A percentile compares a stretch with the other conserved stretches of the same genome.
These are phyloP conservation scores for Heloderma charlesbogerti DNA, from an alignment of 2,113 vertebrate genomes.

Conservation along the genomic window DNA sequence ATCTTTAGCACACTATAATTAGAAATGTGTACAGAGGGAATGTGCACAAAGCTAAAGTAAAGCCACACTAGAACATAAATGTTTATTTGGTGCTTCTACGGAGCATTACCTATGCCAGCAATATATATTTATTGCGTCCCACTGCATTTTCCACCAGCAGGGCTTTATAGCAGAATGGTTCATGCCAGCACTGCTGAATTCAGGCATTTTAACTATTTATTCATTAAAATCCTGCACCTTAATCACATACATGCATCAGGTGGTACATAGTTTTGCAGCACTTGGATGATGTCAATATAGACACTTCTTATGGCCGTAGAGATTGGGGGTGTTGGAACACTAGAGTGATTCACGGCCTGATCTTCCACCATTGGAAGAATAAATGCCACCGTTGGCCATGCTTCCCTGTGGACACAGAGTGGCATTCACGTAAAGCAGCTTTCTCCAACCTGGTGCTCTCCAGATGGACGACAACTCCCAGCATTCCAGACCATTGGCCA, in stretches of 20 bases:
- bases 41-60: conserved; percentile 14
- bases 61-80: conserved; percentile 3
- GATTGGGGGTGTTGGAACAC: not conserved
- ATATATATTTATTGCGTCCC: not conserved
- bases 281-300: not conserved
- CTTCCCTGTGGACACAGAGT: not conserved
- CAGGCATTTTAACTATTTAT: not conserved
- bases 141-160: not conserved
- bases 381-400: not conserved
- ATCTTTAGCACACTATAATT: conserved; percentile 30
- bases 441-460: too few relatives aligned
- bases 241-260: not conserved
- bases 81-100: not conserved
- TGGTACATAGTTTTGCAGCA: not conserved
- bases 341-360: not conserved
- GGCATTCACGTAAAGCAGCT: too few relatives aligned
- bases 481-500: too few relatives aligned
- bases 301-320: not conserved
- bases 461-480: too few relatives aligned
- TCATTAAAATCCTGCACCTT: not conserved
- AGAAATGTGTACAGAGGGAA: conserved; percentile 7
- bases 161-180: not conserved
- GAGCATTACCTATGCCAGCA: not conserved
- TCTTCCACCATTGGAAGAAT: not conserved
- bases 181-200: not conserved